These are phyloP conservation scores for Rhingia campestris DNA, from an alignment of 2,888 invertebrate genomes.

Conservation along the genomic window DNA sequence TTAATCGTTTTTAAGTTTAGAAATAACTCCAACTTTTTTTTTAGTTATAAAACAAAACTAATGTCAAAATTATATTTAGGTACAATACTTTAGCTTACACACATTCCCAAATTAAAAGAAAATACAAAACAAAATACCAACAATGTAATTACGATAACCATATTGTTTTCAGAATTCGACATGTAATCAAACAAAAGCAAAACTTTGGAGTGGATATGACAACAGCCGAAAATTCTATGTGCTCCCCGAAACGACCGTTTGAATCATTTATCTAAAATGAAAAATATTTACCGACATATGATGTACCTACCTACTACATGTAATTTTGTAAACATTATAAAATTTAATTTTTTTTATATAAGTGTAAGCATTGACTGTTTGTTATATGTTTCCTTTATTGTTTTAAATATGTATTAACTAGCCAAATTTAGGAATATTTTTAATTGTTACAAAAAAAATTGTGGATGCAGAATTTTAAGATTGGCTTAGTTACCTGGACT, in stretches of 20 bases:
- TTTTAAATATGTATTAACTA: no score
- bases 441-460: no score
- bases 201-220: slow-evolving; percentile 75
- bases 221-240: slow-evolving; percentile 72
- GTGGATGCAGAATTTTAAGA: no score
- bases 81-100: no score
- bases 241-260: slow-evolving; percentile 76
- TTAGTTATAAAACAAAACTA: no score
- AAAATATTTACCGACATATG: background rate
- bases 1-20: no score
- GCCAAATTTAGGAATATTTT: no score
- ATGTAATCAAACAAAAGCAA: slow-evolving; percentile 74
- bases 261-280: slow-evolving; percentile 65
- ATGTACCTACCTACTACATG: background rate
- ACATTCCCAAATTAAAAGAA: no score
- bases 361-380: background rate
- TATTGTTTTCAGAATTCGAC: slow-evolving; percentile 75
- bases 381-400: no score
- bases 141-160: slow-evolving; percentile 27
- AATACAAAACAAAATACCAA: background rate
- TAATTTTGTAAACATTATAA: background rate
- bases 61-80: no score
- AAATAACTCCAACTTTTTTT: no score
- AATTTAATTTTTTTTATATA: background rate
- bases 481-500: no score